Conservation (phyloP, 2,888 invertebrate species). For the Meiosimyza platycephala region DNA sequence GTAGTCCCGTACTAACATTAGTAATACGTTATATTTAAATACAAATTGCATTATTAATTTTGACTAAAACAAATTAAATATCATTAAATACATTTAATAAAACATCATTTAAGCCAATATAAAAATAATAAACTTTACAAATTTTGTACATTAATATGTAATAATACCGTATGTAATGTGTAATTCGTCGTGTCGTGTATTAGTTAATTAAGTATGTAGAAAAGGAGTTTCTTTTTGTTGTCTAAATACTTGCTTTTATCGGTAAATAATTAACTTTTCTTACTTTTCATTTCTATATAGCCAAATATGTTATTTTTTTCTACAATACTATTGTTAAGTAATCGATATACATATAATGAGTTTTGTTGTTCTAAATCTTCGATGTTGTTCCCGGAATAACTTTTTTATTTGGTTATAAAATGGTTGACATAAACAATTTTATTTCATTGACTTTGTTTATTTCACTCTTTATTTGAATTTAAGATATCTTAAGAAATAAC, state of each 20-base stretch:
- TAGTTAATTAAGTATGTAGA: no score
- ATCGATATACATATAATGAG: no score
- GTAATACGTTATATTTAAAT: slow-evolving; percentile 8
- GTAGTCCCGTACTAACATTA: neutral
- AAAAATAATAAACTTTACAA: slow-evolving; percentile 48
- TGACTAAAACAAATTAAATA: slow-evolving; percentile 5
- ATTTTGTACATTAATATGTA: slow-evolving; percentile 47
- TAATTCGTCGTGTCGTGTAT: no score
- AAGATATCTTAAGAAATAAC: no score
- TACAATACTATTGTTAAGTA: neutral
- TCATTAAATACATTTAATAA: slow-evolving; percentile 4
- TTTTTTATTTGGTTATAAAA: slow-evolving; percentile 8
- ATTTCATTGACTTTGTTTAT: slow-evolving; percentile 21
- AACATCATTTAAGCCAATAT: slow-evolving; percentile 45
- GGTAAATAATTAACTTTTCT: no score
- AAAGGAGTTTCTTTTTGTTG: no score
- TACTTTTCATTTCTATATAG: no score
- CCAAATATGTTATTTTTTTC: no score
- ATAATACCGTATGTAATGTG: neutral
- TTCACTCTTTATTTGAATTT: slow-evolving; percentile 28
- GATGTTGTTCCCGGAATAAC: slow-evolving; percentile 31
- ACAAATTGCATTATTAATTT: neutral
- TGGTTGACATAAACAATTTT: slow-evolving; percentile 6
- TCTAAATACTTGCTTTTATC: no score
- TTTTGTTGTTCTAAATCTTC: slow-evolving; percentile 17